Evolutionary conservation across 2,113 vertebrate species (phyloP).

Genomic region (Ia io): DNA sequence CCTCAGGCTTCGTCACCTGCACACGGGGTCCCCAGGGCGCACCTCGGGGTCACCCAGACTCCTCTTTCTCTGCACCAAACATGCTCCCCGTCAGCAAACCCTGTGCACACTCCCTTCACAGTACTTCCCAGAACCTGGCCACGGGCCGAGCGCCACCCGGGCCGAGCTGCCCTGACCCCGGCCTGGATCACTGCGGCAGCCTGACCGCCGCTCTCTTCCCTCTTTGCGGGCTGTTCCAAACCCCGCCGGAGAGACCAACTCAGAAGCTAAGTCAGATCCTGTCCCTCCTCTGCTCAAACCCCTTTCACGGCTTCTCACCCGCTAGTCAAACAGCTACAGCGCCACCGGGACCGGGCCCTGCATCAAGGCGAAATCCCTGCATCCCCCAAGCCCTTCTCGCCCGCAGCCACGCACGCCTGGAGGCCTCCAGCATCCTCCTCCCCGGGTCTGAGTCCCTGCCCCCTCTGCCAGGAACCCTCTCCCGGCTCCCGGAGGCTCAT

Average conservation of each 20-base stretch:
- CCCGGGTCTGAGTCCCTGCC: too few species aligned
- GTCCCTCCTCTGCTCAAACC: not conserved
- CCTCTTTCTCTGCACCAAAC: not conserved
- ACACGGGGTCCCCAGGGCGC: not conserved
- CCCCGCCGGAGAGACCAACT: not conserved
- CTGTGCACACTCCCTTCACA: not conserved
- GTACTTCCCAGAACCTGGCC: not conserved
- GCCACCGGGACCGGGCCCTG: too few species aligned
- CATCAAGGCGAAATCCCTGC: too few species aligned
- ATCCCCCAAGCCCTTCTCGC: accelerated
- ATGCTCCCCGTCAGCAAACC: not conserved
- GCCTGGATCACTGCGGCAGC: not conserved
- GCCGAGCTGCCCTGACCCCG: accelerated
- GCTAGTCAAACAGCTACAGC: accelerated
- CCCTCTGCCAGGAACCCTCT: too few species aligned
- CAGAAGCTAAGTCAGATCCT: not conserved
- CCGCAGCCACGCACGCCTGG: too few species aligned
- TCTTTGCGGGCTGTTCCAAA: not conserved
- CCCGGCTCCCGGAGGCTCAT: too few species aligned
- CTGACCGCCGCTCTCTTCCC: not conserved
- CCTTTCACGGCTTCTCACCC: not conserved
- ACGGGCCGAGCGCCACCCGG: not conserved
- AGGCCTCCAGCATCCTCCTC: too few species aligned
- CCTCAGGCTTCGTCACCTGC: not conserved
- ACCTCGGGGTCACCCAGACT: not conserved